These are phyloP conservation scores for Helicoverpa assulta DNA, from an alignment of 2,888 invertebrate species.

Conservation along the genomic window DNA sequence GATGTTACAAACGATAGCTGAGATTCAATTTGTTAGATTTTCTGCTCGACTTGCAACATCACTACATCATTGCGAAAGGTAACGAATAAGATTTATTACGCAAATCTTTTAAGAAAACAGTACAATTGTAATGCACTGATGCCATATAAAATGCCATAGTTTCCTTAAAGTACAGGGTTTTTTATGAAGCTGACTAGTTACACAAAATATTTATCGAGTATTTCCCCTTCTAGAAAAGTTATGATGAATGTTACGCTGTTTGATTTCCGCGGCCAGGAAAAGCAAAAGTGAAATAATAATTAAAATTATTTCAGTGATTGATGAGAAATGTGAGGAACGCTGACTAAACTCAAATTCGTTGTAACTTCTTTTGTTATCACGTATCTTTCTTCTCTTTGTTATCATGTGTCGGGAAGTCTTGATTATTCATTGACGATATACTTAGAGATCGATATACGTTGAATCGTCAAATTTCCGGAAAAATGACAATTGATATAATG, in stretches of 20 bases:
- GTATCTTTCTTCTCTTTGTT: background rate
- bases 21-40: constrained; percentile 42
- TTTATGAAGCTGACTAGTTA: constrained; percentile 23
- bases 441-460: background rate
- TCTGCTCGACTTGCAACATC: constrained; percentile 34
- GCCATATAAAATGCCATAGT: constrained; percentile 14
- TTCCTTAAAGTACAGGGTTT: constrained; percentile 18
- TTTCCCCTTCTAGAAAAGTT: background rate
- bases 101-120: constrained; percentile 5
- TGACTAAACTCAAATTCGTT: background rate
- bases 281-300: constrained; percentile 4
- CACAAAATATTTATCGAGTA: constrained; percentile 3
- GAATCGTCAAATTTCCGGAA: background rate
- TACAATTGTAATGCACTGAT: constrained; percentile 20
- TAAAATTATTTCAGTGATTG: constrained; percentile 14
- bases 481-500: background rate
- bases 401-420: background rate
- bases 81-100: constrained; percentile 15
- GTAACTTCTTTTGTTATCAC: no score
- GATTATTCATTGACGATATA: constrained; percentile 5
- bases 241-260: background rate
- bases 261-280: constrained; percentile 4
- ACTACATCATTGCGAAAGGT: constrained; percentile 21
- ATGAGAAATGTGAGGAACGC: background rate
- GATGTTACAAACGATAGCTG: constrained; percentile 16